Conservation (phyloP, 2,888 invertebrate species). For the Meliscaeva auricollis region DNA sequence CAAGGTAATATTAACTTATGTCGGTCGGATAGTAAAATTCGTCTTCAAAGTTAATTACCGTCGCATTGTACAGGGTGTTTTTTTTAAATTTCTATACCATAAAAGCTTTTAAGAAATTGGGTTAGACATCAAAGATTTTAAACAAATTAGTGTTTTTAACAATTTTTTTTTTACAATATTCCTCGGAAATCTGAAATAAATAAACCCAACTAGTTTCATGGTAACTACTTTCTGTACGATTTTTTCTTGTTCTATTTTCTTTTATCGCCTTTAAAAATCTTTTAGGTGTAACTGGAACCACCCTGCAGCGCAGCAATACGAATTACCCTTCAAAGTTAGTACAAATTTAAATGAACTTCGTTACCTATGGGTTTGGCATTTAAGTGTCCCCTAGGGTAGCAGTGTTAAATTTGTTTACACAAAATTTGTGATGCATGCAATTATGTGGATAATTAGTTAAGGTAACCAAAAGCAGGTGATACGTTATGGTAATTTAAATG, state of each 20-base stretch:
- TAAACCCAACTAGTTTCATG: too few species aligned
- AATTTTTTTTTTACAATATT: too few species aligned
- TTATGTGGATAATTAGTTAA: constrained; percentile 1
- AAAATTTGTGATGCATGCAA: constrained; percentile 1
- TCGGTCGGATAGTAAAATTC: not conserved
- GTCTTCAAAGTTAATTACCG: constrained; percentile 3
- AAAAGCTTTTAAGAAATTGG: not conserved
- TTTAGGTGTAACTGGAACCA: not conserved
- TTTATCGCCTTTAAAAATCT: too few species aligned
- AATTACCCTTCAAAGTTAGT: not conserved
- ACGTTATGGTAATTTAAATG: not conserved
- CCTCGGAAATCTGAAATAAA: too few species aligned
- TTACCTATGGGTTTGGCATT: not conserved
- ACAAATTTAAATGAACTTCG: not conserved
- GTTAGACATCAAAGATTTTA: not conserved
- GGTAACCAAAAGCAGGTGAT: not conserved
- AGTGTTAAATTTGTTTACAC: not conserved
- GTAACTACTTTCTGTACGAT: too few species aligned
- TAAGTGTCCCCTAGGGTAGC: not conserved
- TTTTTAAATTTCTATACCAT: not conserved
- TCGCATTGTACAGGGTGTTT: not conserved
- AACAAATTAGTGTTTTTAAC: too few species aligned
- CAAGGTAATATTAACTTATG: not conserved
- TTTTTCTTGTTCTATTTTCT: too few species aligned
- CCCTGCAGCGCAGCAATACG: not conserved